Conservation (phyloP, 1,140 invertebrate species). For the Phthorimaea operculella region DNA sequence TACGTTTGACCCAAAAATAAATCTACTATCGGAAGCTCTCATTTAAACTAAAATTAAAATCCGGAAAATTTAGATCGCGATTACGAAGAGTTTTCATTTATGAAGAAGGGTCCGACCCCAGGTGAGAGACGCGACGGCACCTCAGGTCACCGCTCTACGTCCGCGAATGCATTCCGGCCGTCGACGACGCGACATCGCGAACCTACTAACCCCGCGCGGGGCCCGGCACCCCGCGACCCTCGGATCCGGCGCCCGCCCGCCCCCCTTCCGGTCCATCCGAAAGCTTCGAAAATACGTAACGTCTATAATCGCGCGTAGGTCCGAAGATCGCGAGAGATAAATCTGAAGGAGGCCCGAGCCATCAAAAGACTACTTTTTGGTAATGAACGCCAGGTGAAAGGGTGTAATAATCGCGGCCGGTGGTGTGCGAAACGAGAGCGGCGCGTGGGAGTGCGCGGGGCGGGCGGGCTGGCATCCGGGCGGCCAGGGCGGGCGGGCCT, state of each 20-base stretch:
- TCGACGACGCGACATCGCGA: constrained; percentile 62
- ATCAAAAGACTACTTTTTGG: neutral
- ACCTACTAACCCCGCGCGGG: constrained; percentile 64
- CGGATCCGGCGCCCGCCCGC: constrained; percentile 50
- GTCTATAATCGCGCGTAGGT: constrained; percentile 45
- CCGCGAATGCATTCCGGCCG: constrained; percentile 66
- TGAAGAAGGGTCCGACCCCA: constrained; percentile 50
- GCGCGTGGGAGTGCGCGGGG: constrained; percentile 46
- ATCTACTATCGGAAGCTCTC: constrained; percentile 17
- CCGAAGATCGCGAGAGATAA: constrained; percentile 2
- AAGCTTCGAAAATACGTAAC: constrained; percentile 63
- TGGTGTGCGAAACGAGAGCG: constrained; percentile 11
- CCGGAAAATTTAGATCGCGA: constrained; percentile 16
- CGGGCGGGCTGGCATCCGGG: constrained; percentile 47
- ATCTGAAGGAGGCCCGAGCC: neutral
- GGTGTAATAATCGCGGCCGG: constrained; percentile 23
- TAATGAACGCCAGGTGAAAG: constrained; percentile 9
- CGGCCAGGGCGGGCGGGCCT: constrained; percentile 58
- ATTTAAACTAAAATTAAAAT: constrained; percentile 16
- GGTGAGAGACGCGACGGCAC: constrained; percentile 57
- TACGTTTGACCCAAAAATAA: constrained; percentile 50
- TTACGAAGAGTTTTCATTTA: constrained; percentile 21
- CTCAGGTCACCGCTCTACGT: constrained; percentile 62
- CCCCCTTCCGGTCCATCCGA: constrained; percentile 59
- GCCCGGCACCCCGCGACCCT: constrained; percentile 62